A percentile compares a stretch with the other conserved stretches of the same genome.
phyloP scores from a whole-genome alignment of 2,888 invertebrate species.

The Urechis unicinctus region DNA sequence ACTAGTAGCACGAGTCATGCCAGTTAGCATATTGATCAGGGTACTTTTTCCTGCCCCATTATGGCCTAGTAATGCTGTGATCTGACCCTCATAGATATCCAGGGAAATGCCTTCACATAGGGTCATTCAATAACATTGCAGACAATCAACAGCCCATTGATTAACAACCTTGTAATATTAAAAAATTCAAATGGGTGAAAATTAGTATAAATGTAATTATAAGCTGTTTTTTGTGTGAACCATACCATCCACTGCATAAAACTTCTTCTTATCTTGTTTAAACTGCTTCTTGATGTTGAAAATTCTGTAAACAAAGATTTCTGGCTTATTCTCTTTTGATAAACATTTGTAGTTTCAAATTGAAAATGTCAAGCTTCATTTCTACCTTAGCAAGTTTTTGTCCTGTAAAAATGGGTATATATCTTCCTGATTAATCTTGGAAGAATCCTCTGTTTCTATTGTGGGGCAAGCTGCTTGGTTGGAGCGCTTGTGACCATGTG shows the following conservation, averaged over 20 bases:
- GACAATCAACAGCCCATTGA: no score
- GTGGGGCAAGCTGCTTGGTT: background rate
- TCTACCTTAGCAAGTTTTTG: no score
- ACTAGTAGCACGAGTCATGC: conserved; percentile 50
- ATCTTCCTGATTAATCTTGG: no score
- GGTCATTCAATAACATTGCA: no score
- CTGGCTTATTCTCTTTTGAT: no score
- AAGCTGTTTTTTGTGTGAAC: no score
- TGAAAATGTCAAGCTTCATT: no score
- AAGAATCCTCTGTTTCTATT: no score
- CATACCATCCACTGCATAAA: background rate
- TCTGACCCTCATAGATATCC: conserved; percentile 76
- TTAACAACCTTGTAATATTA: background rate
- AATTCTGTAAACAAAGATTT: background rate
- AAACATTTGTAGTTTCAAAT: no score
- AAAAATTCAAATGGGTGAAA: background rate
- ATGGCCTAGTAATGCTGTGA: conserved; percentile 77
- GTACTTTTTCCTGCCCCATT: conserved; percentile 86
- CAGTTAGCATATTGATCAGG: conserved; percentile 76
- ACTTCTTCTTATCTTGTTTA: background rate
- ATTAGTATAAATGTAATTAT: no score
- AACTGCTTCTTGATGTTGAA: background rate
- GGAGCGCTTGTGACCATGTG: background rate
- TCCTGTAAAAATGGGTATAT: no score
- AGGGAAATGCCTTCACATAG: conserved; percentile 67